A percentile compares a stretch with the other conserved stretches of the same genome.
Evolutionary conservation across 2,797 vertebrate genomes (phyloP).

Genomic region (Sebastolobus alascanus): DNA sequence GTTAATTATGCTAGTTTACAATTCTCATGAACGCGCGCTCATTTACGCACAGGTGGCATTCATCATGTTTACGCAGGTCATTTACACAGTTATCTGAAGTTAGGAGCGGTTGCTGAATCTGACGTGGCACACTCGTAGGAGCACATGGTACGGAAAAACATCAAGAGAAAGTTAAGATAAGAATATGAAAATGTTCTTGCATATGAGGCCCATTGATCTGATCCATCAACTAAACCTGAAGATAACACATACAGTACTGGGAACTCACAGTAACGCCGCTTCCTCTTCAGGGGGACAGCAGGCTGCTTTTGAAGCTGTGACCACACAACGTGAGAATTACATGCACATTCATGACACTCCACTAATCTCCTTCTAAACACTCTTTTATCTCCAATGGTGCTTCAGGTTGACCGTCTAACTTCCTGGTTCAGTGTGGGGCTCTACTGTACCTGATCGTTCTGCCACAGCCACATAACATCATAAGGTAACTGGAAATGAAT

Average conservation of each 20-base stretch:
- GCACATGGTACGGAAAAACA: neutral
- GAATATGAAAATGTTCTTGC: neutral
- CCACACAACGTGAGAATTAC: constrained; percentile 47
- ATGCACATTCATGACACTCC: neutral
- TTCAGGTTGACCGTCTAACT: neutral
- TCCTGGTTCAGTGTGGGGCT: neutral
- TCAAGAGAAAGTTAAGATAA: too few relatives aligned
- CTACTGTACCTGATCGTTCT: constrained; percentile 95
- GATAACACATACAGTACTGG: constrained; percentile 5
- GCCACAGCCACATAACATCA: constrained; percentile 98
- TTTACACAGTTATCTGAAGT: too few relatives aligned
- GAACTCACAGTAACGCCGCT: constrained; percentile 83
- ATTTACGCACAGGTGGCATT: neutral
- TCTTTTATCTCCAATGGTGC: neutral
- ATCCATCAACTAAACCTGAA: constrained; percentile 24
- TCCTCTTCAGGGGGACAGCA: constrained; percentile 83
- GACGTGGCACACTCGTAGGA: neutral
- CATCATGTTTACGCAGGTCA: neutral
- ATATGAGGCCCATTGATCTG: neutral
- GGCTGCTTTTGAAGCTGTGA: constrained; percentile 79
- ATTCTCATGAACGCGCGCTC: neutral
- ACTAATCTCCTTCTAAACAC: neutral
- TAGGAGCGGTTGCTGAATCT: too few relatives aligned
- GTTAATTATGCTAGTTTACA: neutral
- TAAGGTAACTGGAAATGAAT: constrained; percentile 98